Evolutionary conservation across 2,113 vertebrate species (phyloP), one percentile per base, ranked within the genome.

Genomic region (Onychostoma macrolepis): DNA sequence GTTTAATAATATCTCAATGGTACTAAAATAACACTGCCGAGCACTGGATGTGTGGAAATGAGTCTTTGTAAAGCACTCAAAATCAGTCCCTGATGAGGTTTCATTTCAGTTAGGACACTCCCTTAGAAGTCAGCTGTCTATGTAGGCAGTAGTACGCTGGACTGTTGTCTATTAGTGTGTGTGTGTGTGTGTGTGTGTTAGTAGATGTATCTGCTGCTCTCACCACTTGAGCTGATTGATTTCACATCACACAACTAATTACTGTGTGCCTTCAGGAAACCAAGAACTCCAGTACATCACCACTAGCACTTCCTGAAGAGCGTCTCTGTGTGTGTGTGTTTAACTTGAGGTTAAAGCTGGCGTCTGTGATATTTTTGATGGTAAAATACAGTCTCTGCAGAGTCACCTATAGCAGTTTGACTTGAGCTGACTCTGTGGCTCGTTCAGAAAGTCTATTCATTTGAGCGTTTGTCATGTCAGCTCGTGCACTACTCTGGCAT

Each of bases 221-320:
- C 87, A 93, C 91, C 91, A 93, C 93, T 94, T 93, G 86, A 91
- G 90, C 91, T 91, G 93, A 95, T 94, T 93, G 92, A 94, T 95
- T 94, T 94, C 89, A 89, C 92, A 94, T 95, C 92, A 93, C 89
- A 92, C 89, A 88, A 91, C 90, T 90, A 90, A 94, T 94, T 94
- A 95, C 93, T 91, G 90, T 92, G 90, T 91, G 92, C 87, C 92
- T 91, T 86, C 88, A 92, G 92, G 92, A 89, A 91, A 92, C 90
- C 89, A 89, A 88, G 88, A 92, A 83, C 88, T 91, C 90, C 91
- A 91, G 90, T 94, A 91, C 92, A 91, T 93, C 92, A 94, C 87
- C 38, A 26, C 88, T 80, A 41, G 71, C 88, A 81, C 84, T 89
- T 86, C 78, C 28, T n/a, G 21, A 61, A 24, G 56, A 61, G 7